phyloP scores from a whole-genome alignment of 2,113 vertebrate species.

The Carettochelys insculpta region DNA sequence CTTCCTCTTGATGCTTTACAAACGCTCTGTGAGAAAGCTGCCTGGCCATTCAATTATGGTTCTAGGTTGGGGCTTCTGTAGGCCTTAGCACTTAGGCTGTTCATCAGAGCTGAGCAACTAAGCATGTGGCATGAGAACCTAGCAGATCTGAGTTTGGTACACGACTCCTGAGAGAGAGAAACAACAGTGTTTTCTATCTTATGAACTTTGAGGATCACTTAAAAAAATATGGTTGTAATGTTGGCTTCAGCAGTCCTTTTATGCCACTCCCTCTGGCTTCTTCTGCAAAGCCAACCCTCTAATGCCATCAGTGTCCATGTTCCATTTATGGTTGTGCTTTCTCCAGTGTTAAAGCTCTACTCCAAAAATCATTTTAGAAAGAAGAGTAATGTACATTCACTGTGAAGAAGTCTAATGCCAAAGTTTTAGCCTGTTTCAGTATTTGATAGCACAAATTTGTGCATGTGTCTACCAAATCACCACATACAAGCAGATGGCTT shows the following conservation, averaged over 20 bases:
- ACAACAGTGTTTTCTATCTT: neutral
- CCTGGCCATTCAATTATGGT: no score
- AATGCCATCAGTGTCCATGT: neutral
- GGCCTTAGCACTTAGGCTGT: no score
- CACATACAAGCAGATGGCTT: neutral
- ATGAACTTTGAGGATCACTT: neutral
- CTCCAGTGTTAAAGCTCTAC: neutral
- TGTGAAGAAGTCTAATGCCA: neutral
- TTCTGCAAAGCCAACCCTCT: slow-evolving; percentile 1
- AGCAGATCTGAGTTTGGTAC: no score
- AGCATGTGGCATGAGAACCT: no score
- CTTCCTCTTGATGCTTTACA: no score
- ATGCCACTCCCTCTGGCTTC: neutral
- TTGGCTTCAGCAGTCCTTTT: no score
- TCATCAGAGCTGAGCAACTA: no score
- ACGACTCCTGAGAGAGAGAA: no score
- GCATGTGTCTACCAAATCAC: neutral
- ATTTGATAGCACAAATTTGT: neutral
- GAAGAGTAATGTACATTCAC: neutral
- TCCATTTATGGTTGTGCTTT: neutral
- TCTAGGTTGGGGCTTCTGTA: no score
- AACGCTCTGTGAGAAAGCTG: no score
- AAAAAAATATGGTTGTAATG: no score
- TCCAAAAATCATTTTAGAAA: neutral
- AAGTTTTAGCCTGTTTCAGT: neutral